Base-by-base conservation (phyloP, 2,888 invertebrate species). In the Ophion ellenae region DNA sequence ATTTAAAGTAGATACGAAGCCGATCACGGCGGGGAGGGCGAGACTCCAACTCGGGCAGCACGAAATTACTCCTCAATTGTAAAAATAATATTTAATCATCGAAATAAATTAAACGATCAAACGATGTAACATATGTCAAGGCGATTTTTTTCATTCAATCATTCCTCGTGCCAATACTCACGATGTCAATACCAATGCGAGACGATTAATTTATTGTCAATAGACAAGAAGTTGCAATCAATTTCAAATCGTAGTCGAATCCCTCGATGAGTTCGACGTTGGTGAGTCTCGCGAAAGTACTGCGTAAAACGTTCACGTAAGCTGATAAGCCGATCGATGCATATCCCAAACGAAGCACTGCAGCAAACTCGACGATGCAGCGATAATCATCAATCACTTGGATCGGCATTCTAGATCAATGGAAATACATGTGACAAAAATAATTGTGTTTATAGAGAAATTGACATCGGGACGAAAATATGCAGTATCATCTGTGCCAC, bases 241-340 rank as follows among this genome's bases (percentile, higher is more conserved):
- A 53, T 53, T 53, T 53, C 17, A 17, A 53, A 53, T 53, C 53
- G 5, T 4, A 53, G 17, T 17, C 53, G 53, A 17, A 28, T 53
- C 28, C 53, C 28, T 9, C 2, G 17, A 70, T 32, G 6, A 70
- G 14, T 53, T 17, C 7, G 9, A 47, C 28, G 53, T 17, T 47
- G 20, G 2, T 36, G 17, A 17, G 11, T 28, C 32, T 9, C 2
- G 17, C 47, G 47, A 64, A 47, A 28, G 5, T 40, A 59, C 75
- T 63, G 28, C 75, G 75, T 53, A 75, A 75, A 75, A 75, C 45
- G 47, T 28, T 47, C 28, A 47, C 70, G 24, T 14, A 28, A 32
- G 3, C 36, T 76, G 76, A 66, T 66, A 76, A 76, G 32, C 2
- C 28, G 11, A 53, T 32, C 36, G 28, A 53, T 32, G 53, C 20